A percentile compares a stretch with the other conserved stretches of the same genome.
These are phyloP conservation scores for Amblyornis subalaris DNA, from an alignment of 2,113 vertebrate genomes.

Conservation along the genomic window DNA sequence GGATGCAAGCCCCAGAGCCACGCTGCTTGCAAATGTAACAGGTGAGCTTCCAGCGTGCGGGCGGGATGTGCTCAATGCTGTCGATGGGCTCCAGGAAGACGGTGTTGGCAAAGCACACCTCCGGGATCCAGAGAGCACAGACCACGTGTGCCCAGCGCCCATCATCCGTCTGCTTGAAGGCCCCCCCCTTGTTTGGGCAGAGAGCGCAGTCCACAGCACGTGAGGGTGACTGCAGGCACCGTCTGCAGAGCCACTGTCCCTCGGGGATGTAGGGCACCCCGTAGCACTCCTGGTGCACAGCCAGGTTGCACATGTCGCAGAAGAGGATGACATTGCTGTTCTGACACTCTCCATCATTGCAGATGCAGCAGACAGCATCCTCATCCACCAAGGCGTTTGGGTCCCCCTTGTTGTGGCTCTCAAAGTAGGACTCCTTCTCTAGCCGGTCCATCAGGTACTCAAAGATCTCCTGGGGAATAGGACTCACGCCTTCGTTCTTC, in stretches of 20 bases:
- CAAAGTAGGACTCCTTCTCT: constrained; percentile 98
- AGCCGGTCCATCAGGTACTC: constrained; percentile 97
- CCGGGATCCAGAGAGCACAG: constrained; percentile 97
- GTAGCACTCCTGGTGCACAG: constrained; percentile 97
- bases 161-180: constrained; percentile 98
- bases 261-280: constrained; percentile 98
- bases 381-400: constrained; percentile 93
- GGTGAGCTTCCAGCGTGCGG: constrained; percentile 96
- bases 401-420: constrained; percentile 98
- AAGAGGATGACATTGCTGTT: constrained; percentile 99
- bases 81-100: constrained; percentile 98
- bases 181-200: constrained; percentile 97
- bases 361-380: constrained; percentile 97
- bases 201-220: constrained; percentile 96
- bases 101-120: constrained; percentile 98
- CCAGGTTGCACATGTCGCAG: constrained; percentile 99
- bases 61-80: constrained; percentile 97
- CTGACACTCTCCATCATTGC: constrained; percentile 98
- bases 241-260: constrained; percentile 98
- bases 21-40: constrained; percentile 99
- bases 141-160: constrained; percentile 97
- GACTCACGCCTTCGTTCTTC: constrained; percentile 87
- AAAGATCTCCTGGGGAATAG: constrained; percentile 95
- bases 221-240: constrained; percentile 95
- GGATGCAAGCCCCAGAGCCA: constrained; percentile 94